Evolutionary conservation across 1,140 invertebrate genomes (phyloP), one percentile per base, ranked within the genome.

Genomic region (Zaprionus lachaisei): DNA sequence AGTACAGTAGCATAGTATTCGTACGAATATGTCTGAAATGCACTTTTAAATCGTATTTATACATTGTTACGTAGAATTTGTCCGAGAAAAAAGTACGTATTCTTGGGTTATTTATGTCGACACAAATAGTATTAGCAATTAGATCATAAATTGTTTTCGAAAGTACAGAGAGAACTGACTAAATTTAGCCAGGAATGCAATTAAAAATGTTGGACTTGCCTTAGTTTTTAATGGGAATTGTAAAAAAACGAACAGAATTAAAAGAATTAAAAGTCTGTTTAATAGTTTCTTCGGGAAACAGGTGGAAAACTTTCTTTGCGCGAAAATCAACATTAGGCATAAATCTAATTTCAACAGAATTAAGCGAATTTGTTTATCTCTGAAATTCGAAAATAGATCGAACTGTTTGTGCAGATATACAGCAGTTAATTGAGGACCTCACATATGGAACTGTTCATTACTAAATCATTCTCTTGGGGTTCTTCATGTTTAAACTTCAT

Each of bases 81-180:
- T 51, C 47, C 17, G 47, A 51, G 47, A 51, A 24, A 51, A 22
- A 24, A 24, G n/a, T 7, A 14, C 41, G 41, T 47, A 17, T n/a
- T 47, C 47, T 6, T 24, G 20, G 20, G 47, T 51, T 51, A 51
- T 51, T 51, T 51, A 51, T 51, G 47, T 24, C 47, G 47, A 51
- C 47, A 51, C 47, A 24, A 51, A 51, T 51, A 47, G 41, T 47
- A 51, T 51, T 51, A 24, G 47, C 47, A 51, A 51, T 51, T 51
- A 51, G 47, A 51, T 51, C 47, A 51, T 51, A 51, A 51, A 51
- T 51, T 24, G 47, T 51, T 51, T 51, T 51, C 20, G 47, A 22
- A 51, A 51, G 11, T 51, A 51, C 47, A 51, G 20, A 51, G 47
- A 24, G 47, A 51, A 5, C 22, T 24, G 2, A 11, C 47, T 51